Conservation (phyloP, 2,113 vertebrate genomes). For the Pituophis catenifer region DNA sequence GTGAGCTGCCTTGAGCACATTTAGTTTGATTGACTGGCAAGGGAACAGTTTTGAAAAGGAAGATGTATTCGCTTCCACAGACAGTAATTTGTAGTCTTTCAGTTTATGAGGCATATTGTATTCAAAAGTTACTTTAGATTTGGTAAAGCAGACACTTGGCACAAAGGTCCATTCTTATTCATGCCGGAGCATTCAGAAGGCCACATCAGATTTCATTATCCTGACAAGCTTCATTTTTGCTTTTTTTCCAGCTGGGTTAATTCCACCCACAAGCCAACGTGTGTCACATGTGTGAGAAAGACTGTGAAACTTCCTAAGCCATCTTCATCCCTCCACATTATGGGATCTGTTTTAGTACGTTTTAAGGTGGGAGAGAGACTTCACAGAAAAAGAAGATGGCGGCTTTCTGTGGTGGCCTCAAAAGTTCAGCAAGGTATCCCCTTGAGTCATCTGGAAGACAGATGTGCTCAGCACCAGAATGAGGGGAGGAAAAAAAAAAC, state of each 20-base stretch:
- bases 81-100: slow-evolving; percentile 5
- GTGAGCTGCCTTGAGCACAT: background rate
- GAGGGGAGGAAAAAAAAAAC: background rate
- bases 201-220: slow-evolving; percentile 67
- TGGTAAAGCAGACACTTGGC: slow-evolving; percentile 56
- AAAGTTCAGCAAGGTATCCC: background rate
- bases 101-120: slow-evolving; percentile 25
- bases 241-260: slow-evolving; percentile 43
- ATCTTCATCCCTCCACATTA: slow-evolving; percentile 1
- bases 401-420: background rate
- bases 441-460: slow-evolving; percentile 1
- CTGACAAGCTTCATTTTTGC: slow-evolving; percentile 42
- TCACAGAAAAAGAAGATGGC: rapidly evolving
- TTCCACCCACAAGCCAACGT: slow-evolving; percentile 53
- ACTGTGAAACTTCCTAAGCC: slow-evolving; percentile 45
- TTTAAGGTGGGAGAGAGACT: background rate
- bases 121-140: slow-evolving; percentile 53
- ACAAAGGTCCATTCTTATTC: slow-evolving; percentile 43
- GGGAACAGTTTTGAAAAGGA: background rate
- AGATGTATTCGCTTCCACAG: background rate
- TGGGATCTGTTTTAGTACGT: background rate
- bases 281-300: slow-evolving; percentile 37
- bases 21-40: background rate
- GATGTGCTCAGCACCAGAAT: rapidly evolving
- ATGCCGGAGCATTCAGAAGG: slow-evolving; percentile 39